Base-by-base conservation (phyloP, 2,888 invertebrate species). In the Drosophila rellima region DNA sequence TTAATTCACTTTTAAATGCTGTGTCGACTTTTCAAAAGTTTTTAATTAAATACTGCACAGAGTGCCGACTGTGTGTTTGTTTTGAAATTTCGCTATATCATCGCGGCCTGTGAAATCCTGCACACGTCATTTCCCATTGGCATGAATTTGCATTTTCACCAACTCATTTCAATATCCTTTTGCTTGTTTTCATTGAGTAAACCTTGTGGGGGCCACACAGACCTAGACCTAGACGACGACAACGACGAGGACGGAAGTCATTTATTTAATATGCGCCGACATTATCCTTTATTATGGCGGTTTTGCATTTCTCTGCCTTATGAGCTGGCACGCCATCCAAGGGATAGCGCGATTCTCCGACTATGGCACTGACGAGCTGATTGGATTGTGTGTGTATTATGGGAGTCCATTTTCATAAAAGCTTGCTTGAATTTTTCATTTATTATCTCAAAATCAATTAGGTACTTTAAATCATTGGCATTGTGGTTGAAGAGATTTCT, bases 211-310 rank as follows among this genome's bases (percentile, higher is more conserved):
- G 66, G 69, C 67, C 44, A 39, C 20, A 44, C 35, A 69, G 64
- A 56, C 74, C 59, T 51, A 74, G 80, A 77, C 79, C 59, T 73
- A 73, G 68, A 70, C 73, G 67, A 63, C 65, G 51, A 64, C 64
- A 20, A 29, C 59, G 50, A 50, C 51, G 65, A 59, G 70, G 71
- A 82, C 88, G 88, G 88, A 88, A 88, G 88, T 89, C 84, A 88
- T 88, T 88, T 89, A 88, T 88, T 88, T 88, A 87, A 89, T 89
- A 88, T 89, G 88, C 88, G 88, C 86, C 88, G 80, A 83, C 88
- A 89, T 88, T 86, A 86, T 86, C 85, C 85, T 86, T 86, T 86
- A 87, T 86, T 86, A 87, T 76, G 85, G 85, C 88, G 85, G 85
- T 86, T 87, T 83, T 87, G 80, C 80, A 81, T 82, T 82, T 82